Percentiles rank a stretch among this genome's conserved stretches.
Conservation (phyloP, 2,888 invertebrate genomes). For the Drosophila kokeensis region DNA sequence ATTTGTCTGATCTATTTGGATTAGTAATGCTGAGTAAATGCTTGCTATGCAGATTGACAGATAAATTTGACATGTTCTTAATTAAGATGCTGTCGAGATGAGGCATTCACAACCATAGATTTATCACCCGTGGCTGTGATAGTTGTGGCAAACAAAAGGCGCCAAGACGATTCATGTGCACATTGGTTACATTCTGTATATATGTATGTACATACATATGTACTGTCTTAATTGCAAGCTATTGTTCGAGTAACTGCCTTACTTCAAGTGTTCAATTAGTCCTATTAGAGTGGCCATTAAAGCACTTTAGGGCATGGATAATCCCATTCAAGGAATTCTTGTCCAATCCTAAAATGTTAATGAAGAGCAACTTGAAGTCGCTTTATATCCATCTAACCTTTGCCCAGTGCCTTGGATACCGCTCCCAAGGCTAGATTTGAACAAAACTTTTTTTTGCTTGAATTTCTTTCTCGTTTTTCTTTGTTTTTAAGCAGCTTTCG, state of each 20-base stretch:
- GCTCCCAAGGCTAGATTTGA: slow-evolving; percentile 20
- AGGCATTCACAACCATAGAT: slow-evolving; percentile 22
- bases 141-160: slow-evolving; percentile 1
- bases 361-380: slow-evolving; percentile 8
- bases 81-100: slow-evolving; percentile 75
- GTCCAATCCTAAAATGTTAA: slow-evolving; percentile 21
- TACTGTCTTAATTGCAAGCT: slow-evolving; percentile 5
- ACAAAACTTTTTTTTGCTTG: slow-evolving; percentile 20
- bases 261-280: slow-evolving; percentile 15
- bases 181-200: not conserved
- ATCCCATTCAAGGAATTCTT: slow-evolving; percentile 3
- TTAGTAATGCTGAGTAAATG: slow-evolving; percentile 44
- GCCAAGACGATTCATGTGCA: slow-evolving; percentile 16
- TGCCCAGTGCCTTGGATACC: slow-evolving; percentile 4
- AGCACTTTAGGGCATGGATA: slow-evolving; percentile 17
- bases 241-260: slow-evolving; percentile 21
- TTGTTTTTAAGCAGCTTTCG: slow-evolving; percentile 46
- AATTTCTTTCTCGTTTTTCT: not conserved
- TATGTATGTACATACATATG: not conserved
- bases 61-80: slow-evolving; percentile 66
- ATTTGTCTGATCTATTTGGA: slow-evolving; percentile 43
- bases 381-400: slow-evolving; percentile 1
- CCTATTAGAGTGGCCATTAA: not conserved
- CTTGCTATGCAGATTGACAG: slow-evolving; percentile 57
- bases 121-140: slow-evolving; percentile 32